phyloP scores from a whole-genome alignment of 2,113 vertebrate genomes.

The Sorex araneus region DNA sequence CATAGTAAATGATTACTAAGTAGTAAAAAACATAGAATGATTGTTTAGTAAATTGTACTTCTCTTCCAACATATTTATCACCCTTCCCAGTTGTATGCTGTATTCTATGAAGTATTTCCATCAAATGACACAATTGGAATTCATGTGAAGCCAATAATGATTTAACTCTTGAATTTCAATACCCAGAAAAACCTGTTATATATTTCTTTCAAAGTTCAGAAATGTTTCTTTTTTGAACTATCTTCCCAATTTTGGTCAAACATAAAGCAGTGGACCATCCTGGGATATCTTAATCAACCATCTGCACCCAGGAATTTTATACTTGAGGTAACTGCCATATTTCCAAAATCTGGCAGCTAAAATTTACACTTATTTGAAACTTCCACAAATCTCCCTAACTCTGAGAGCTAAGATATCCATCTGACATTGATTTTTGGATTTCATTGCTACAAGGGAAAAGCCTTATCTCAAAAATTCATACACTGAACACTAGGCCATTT shows the following conservation, averaged over 20 bases:
- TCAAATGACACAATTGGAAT: neutral
- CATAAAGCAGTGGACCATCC: conserved; percentile 56
- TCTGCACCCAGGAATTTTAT: conserved; percentile 82
- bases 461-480: conserved; percentile 84
- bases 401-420: conserved; percentile 85
- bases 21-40: neutral
- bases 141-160: conserved; percentile 58
- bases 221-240: conserved; percentile 67
- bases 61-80: neutral
- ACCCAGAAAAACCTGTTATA: conserved; percentile 59
- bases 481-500: conserved; percentile 69
- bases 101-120: conserved; percentile 16
- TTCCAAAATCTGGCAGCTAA: conserved; percentile 81
- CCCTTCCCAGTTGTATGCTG: neutral
- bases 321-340: conserved; percentile 73
- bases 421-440: conserved; percentile 87
- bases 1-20: neutral
- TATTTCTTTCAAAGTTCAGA: conserved; percentile 69
- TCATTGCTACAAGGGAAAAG: conserved; percentile 78
- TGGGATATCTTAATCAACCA: conserved; percentile 78
- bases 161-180: conserved; percentile 76
- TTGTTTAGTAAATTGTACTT: neutral
- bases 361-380: conserved; percentile 83
- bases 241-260: conserved; percentile 68
- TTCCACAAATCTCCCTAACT: conserved; percentile 82